phyloP scores from a whole-genome alignment of 2,888 invertebrate genomes.

The Scotopteryx bipunctaria region DNA sequence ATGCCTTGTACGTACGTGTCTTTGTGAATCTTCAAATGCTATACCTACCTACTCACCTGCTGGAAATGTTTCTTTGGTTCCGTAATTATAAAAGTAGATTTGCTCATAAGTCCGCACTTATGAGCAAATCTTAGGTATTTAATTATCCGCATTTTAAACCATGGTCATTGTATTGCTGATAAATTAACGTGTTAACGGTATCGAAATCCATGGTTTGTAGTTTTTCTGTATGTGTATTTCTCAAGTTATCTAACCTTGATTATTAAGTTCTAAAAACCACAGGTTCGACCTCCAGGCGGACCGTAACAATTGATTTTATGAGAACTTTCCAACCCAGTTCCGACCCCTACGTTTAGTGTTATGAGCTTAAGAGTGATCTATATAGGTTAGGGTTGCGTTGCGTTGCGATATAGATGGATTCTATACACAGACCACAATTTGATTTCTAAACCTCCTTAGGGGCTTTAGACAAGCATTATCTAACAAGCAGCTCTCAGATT shows the following conservation, averaged over 20 bases:
- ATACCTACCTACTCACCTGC: constrained; percentile 9
- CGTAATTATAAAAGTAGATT: constrained; percentile 21
- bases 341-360: not conserved
- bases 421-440: too few relatives aligned
- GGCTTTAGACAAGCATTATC: too few relatives aligned
- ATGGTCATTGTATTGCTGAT: constrained; percentile 1
- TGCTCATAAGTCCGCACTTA: too few relatives aligned
- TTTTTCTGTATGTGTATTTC: constrained; percentile 19
- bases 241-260: constrained; percentile 19
- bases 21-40: constrained; percentile 37
- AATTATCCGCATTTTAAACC: constrained; percentile 5
- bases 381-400: not conserved
- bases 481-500: too few relatives aligned
- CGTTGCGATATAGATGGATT: not conserved
- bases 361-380: not conserved
- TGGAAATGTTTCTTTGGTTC: constrained; percentile 34
- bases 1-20: constrained; percentile 42
- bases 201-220: constrained; percentile 3
- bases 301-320: constrained; percentile 7
- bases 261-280: constrained; percentile 11
- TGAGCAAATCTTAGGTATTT: too few relatives aligned
- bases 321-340: not conserved
- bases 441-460: too few relatives aligned
- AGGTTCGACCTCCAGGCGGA: not conserved
- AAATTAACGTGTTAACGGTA: constrained; percentile 6